Conservation (phyloP, 2,888 invertebrate genomes). For the Brachylomia viminalis region DNA sequence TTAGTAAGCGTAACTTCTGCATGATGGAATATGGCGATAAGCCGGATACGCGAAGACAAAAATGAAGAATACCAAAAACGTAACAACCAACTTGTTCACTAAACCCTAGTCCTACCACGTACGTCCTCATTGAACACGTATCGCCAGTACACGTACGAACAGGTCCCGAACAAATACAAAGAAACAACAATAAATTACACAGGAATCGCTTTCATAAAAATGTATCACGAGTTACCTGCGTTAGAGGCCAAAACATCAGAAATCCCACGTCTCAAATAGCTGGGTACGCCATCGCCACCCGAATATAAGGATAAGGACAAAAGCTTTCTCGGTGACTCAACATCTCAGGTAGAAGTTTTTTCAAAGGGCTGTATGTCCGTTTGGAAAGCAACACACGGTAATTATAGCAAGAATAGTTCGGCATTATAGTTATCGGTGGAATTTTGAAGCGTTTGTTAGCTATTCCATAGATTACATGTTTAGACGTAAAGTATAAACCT, state of each 20-base stretch:
- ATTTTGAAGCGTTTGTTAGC: constrained; percentile 37
- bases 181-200: constrained; percentile 58
- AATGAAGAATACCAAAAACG: constrained; percentile 6
- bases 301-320: constrained; percentile 76
- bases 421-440: constrained; percentile 58
- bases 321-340: constrained; percentile 76
- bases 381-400: constrained; percentile 57
- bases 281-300: constrained; percentile 58
- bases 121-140: constrained; percentile 53
- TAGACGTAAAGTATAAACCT: constrained; percentile 45
- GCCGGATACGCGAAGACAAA: constrained; percentile 3
- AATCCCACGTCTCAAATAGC: constrained; percentile 60
- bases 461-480: constrained; percentile 55
- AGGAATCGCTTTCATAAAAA: constrained; percentile 58
- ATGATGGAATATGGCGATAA: constrained; percentile 15
- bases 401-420: constrained; percentile 56
- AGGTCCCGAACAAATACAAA: constrained; percentile 59
- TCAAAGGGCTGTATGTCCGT: constrained; percentile 58
- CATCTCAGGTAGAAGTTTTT: constrained; percentile 75
- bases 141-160: constrained; percentile 45
- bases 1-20: constrained; percentile 6
- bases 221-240: constrained; percentile 64
- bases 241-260: constrained; percentile 66
- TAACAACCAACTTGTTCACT: constrained; percentile 13
- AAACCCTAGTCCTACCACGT: constrained; percentile 20